These are phyloP conservation scores for Orchestia grillus DNA, from an alignment of 1,140 invertebrate species.

Conservation along the genomic window DNA sequence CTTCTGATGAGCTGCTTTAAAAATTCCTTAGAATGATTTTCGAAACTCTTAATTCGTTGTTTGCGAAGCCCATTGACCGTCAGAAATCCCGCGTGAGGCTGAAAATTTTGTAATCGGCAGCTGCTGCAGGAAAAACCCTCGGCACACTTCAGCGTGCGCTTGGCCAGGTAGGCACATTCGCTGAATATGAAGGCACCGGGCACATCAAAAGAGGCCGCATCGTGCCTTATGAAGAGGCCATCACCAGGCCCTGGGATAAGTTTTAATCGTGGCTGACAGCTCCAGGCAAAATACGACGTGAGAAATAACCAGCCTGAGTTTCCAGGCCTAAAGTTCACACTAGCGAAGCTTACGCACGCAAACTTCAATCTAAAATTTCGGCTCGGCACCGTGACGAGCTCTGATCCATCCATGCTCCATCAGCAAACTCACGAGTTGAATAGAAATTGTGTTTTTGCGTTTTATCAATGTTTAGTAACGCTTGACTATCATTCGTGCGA, in stretches of 20 bases:
- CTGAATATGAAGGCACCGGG: background rate
- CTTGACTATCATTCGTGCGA: no score
- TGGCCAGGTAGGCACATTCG: background rate
- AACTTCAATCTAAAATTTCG: conserved; percentile 3
- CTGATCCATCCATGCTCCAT: background rate
- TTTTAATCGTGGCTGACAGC: conserved; percentile 19
- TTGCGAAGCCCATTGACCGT: background rate
- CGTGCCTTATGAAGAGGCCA: conserved; percentile 11
- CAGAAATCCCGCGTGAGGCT: background rate
- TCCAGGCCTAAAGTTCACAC: background rate
- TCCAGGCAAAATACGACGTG: conserved; percentile 48
- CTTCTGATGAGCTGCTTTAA: background rate
- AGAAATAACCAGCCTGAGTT: conserved; percentile 19
- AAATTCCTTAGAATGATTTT: background rate
- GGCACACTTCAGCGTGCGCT: background rate
- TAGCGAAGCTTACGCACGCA: background rate
- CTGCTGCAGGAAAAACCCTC: background rate
- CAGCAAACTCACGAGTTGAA: background rate
- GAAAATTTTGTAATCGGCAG: background rate
- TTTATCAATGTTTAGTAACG: background rate
- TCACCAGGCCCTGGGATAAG: background rate
- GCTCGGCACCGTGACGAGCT: background rate
- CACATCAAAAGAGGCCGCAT: background rate
- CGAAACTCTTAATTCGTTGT: background rate
- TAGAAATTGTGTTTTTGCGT: background rate